Percentiles rank a stretch among this genome's conserved stretches.
These are phyloP conservation scores for Tursiops truncatus DNA, from an alignment of 2,113 vertebrate species.

Conservation along the genomic window DNA sequence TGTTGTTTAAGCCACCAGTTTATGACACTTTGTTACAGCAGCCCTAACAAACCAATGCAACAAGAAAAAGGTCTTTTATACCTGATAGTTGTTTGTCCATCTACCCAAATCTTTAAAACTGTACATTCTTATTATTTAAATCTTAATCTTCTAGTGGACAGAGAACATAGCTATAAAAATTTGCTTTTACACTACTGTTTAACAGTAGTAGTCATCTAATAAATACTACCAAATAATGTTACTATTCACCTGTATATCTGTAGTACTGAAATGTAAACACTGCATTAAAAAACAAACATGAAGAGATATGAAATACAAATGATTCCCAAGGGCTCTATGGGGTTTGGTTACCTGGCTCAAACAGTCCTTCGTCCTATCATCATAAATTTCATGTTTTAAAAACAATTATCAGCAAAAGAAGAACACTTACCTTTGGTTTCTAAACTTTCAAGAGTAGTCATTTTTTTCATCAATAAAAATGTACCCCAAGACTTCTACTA, in stretches of 20 bases:
- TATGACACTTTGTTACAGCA: background rate
- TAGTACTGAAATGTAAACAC: background rate
- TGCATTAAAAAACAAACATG: background rate
- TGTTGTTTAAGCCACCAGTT: background rate
- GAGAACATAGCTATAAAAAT: background rate
- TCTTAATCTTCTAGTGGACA: background rate
- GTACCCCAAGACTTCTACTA: background rate
- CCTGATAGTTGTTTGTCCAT: background rate
- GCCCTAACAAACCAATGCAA: background rate
- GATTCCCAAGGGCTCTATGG: background rate
- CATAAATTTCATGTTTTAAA: background rate
- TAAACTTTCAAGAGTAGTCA: slow-evolving; percentile 69
- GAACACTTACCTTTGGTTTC: slow-evolving; percentile 75
- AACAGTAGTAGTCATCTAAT: background rate
- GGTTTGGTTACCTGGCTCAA: background rate
- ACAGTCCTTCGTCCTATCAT: background rate
- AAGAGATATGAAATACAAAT: background rate
- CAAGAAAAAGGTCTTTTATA: background rate
- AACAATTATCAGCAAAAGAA: slow-evolving; percentile 3
- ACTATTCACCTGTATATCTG: background rate
- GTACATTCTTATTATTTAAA: slow-evolving; percentile 3
- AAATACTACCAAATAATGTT: background rate
- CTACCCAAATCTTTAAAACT: background rate
- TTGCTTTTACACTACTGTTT: background rate
- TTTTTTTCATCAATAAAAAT: slow-evolving; percentile 49